Evolutionary conservation across 1,140 invertebrate species (phyloP), one percentile per base, ranked within the genome.

Genomic region (Pissodes strobi): DNA sequence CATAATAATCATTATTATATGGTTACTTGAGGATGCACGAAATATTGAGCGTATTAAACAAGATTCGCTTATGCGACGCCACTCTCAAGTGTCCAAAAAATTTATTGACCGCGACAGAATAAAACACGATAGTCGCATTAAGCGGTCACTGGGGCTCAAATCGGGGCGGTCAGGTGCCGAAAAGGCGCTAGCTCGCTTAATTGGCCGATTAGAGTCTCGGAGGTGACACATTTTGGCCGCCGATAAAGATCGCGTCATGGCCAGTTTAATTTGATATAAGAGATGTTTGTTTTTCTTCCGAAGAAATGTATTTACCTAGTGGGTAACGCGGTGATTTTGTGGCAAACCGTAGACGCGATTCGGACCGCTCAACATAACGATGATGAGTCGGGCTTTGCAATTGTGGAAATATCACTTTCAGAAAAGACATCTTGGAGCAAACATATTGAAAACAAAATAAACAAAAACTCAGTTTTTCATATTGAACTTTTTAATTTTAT

Each of bases 71-170:
- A 17, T 9, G 2, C 30, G 25, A 41, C 45, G 45, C 55, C 22
- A 13, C 9, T 25, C 55, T 19, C 19, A 52, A 13, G 15, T 13
- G 49, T 18, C 51, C 30, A 53, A 48, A 58, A 23, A 61, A 51
- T 61, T 61, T 61, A 61, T 61, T 30, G 58, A 27, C 34, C 48
- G 30, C 46, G 58, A 51, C 58, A 37, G 37, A 49, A 51, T 39
- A 51, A 51, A 51, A 61, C 58, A 61, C 46, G 58, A 49, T 18
- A 61, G 46, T 61, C 58, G 58, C 58, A 61, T 61, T 61, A 61
- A 61, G 58, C 58, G 58, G 58, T 61, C 58, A 61, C 46, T 52
- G 58, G 48, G 48, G 19, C 58, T 61, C 46, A 22, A 56, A 56
- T 56, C 56, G 56, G 56, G 41, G 15, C 56, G 46, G 58, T 38